phyloP scores from a whole-genome alignment of 2,113 vertebrate species.

The Neolamprologus fasciatus region DNA sequence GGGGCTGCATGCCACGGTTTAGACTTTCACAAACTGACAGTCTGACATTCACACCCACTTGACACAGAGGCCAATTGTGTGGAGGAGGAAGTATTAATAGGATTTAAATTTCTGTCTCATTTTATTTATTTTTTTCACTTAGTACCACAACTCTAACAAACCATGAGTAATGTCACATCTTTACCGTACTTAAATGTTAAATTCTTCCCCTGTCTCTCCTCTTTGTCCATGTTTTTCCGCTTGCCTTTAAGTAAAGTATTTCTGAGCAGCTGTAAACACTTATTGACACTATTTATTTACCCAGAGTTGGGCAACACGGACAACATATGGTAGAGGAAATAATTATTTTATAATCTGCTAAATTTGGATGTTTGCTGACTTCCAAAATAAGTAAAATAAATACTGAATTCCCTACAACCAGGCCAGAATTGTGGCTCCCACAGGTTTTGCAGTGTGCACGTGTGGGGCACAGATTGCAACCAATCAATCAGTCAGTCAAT shows the following conservation, averaged over 20 bases:
- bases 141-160: neutral
- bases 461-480: neutral
- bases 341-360: neutral
- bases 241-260: neutral
- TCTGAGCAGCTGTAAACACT: neutral
- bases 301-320: neutral
- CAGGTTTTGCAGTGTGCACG: neutral
- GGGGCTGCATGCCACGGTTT: neutral
- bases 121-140: neutral
- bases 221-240: neutral
- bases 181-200: neutral
- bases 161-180: neutral
- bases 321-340: neutral
- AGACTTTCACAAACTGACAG: neutral
- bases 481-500: neutral
- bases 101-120: neutral
- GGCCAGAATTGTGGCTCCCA: neutral
- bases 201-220: accelerated
- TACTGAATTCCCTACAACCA: neutral
- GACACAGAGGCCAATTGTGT: neutral
- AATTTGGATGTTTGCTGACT: neutral
- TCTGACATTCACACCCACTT: neutral
- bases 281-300: neutral
- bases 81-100: neutral
- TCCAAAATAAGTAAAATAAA: neutral